Percentiles rank a stretch among this genome's conserved stretches.
phyloP scores from a whole-genome alignment of 2,113 vertebrate species.

The Sarotherodon lohbergeri region DNA sequence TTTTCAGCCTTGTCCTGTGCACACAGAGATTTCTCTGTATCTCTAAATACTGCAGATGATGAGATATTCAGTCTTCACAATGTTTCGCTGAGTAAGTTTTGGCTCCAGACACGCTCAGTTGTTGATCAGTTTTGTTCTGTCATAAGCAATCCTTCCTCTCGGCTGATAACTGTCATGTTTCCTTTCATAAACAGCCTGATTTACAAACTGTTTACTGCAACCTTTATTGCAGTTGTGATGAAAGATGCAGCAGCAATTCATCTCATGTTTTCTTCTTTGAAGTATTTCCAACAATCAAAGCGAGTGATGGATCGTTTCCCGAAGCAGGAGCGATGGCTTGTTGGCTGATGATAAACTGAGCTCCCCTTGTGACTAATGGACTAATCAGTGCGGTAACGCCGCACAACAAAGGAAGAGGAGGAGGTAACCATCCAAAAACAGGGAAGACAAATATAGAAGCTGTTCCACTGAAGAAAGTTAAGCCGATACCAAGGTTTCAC shows the following conservation, averaged over 20 bases:
- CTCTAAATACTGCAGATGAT: neutral
- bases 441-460: neutral
- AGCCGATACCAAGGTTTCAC: neutral
- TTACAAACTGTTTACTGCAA: neutral
- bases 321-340: slow-evolving; percentile 19
- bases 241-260: neutral
- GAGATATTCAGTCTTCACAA: neutral
- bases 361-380: slow-evolving; percentile 43
- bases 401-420: neutral
- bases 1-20: neutral
- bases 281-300: neutral
- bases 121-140: neutral
- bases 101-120: neutral
- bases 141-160: neutral
- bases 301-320: slow-evolving; percentile 14
- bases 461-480: neutral
- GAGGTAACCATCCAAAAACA: neutral
- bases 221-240: neutral
- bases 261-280: neutral
- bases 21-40: neutral
- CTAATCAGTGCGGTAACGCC: neutral
- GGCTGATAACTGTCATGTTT: neutral
- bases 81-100: neutral
- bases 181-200: neutral
- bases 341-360: slow-evolving; percentile 36